These are phyloP conservation scores for Odiellus spinosus DNA, from an alignment of 2,888 invertebrate species.

Conservation along the genomic window DNA sequence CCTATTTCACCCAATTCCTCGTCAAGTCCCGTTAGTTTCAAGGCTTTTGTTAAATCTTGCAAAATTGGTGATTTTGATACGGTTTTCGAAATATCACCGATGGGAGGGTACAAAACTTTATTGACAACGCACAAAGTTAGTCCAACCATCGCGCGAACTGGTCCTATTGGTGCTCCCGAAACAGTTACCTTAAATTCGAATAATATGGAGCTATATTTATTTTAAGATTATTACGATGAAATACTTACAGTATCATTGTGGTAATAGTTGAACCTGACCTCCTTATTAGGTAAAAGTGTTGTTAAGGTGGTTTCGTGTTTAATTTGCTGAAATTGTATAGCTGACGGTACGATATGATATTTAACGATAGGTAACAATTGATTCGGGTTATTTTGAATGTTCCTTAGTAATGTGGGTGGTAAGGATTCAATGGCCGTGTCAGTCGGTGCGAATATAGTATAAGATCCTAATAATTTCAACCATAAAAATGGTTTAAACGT, in stretches of 20 bases:
- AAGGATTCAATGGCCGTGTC: constrained; percentile 17
- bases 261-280: constrained; percentile 16
- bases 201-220: no score
- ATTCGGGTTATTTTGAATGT: constrained; percentile 14
- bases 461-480: constrained; percentile 7
- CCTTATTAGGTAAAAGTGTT: constrained; percentile 13
- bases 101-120: constrained; percentile 17
- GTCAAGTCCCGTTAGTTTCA: constrained; percentile 9
- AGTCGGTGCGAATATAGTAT: constrained; percentile 18
- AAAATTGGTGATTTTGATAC: constrained; percentile 17
- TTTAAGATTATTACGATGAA: background rate
- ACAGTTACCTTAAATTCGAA: constrained; percentile 10
- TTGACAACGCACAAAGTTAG: constrained; percentile 13
- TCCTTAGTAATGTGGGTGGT: constrained; percentile 13
- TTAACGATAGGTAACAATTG: constrained; percentile 12
- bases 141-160: constrained; percentile 7
- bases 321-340: constrained; percentile 10
- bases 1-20: constrained; percentile 10
- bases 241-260: constrained; percentile 9
- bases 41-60: constrained; percentile 10
- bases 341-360: constrained; percentile 16
- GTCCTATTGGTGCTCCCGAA: constrained; percentile 14
- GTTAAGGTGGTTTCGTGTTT: constrained; percentile 14
- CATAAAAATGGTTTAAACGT: background rate
- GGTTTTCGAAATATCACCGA: constrained; percentile 13